Conservation (phyloP, 2,888 invertebrate genomes). For the Perizoma affinitatum region DNA sequence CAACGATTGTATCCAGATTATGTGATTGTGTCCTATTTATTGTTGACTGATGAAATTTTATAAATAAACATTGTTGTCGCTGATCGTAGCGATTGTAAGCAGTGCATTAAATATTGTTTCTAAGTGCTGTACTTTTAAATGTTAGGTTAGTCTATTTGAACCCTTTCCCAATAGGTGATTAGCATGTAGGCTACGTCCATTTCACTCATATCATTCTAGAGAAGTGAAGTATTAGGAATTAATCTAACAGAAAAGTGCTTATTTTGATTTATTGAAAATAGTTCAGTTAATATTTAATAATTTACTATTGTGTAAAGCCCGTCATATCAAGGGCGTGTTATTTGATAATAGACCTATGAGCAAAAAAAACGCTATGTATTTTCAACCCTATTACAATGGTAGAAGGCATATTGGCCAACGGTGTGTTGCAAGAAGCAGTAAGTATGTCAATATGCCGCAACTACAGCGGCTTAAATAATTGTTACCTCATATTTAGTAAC, state of each 20-base stretch:
- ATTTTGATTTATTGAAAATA: no score
- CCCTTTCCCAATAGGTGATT: no score
- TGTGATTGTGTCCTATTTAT: background rate
- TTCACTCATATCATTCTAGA: background rate
- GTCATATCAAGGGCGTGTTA: slow-evolving; percentile 31
- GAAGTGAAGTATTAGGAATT: no score
- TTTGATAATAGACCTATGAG: slow-evolving; percentile 28
- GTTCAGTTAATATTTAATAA: no score
- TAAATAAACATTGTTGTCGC: slow-evolving; percentile 17
- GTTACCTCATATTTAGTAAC: slow-evolving; percentile 56
- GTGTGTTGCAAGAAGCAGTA: slow-evolving; percentile 46
- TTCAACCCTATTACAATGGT: slow-evolving; percentile 8
- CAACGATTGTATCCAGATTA: background rate
- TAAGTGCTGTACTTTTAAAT: slow-evolving; percentile 3
- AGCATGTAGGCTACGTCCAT: background rate
- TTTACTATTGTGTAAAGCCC: slow-evolving; percentile 19
- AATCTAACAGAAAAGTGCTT: no score
- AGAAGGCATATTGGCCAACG: slow-evolving; percentile 23
- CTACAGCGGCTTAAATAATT: slow-evolving; percentile 47
- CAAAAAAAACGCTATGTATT: slow-evolving; percentile 2
- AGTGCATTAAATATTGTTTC: slow-evolving; percentile 20
- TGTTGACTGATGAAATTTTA: no score
- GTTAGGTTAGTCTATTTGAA: no score
- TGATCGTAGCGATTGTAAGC: slow-evolving; percentile 20
- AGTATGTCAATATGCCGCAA: slow-evolving; percentile 60